phyloP scores from a whole-genome alignment of 2,113 vertebrate genomes.

The Herpailurus yagouaroundi region DNA sequence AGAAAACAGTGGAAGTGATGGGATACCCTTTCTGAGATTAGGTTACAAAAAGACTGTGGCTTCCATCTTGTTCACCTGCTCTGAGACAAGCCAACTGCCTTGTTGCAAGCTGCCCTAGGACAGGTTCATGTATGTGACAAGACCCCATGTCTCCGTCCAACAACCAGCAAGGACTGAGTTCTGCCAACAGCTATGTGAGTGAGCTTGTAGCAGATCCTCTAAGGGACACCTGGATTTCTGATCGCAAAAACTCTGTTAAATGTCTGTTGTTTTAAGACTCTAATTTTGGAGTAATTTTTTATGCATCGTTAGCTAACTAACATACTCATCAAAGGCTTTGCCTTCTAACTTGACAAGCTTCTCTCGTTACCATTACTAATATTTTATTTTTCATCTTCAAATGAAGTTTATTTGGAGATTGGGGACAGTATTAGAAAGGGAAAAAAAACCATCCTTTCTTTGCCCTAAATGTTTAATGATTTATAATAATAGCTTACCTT shows the following conservation, averaged over 20 bases:
- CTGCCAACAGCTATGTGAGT: neutral
- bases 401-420: neutral
- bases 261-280: neutral
- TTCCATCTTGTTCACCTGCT: neutral
- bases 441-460: neutral
- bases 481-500: neutral
- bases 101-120: neutral
- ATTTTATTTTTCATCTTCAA: neutral
- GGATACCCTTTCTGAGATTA: neutral
- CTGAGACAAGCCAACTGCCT: neutral
- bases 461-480: neutral
- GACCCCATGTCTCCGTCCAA: neutral
- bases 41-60: neutral
- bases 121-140: neutral
- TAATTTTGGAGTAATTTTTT: slow-evolving; percentile 27
- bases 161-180: neutral
- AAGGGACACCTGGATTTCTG: neutral
- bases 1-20: neutral
- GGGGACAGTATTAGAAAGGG: neutral
- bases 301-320: neutral
- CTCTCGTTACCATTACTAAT: neutral
- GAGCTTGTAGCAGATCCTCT: neutral
- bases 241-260: neutral
- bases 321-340: neutral
- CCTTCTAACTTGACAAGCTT: neutral